These are phyloP conservation scores for Champsocephalus gunnari DNA, from an alignment of 2,797 vertebrate species.

Conservation along the genomic window DNA sequence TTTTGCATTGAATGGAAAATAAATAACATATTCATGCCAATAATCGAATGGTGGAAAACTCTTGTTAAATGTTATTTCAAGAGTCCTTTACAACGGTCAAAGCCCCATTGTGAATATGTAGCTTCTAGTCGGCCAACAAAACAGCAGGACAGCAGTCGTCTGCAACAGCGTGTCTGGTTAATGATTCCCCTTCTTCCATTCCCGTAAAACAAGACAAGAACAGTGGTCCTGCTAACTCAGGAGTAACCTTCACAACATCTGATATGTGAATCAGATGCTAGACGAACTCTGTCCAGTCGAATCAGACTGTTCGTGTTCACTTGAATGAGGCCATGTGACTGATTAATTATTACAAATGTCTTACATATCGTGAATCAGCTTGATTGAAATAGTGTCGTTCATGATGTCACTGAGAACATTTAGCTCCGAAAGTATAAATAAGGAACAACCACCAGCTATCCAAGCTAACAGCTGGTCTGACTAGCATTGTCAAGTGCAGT, in stretches of 20 bases:
- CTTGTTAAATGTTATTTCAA: slow-evolving; percentile 2
- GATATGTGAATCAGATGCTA: no score
- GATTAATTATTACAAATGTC: no score
- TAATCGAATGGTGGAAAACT: slow-evolving; percentile 1
- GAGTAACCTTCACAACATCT: slow-evolving; percentile 19
- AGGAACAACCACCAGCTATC: no score
- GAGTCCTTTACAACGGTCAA: slow-evolving; percentile 21
- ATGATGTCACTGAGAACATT: no score
- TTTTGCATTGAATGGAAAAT: not conserved
- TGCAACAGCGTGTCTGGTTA: slow-evolving; percentile 37
- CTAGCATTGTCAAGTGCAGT: no score
- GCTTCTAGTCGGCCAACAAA: slow-evolving; percentile 27
- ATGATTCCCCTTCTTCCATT: slow-evolving; percentile 49
- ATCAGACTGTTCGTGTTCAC: no score
- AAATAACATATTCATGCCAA: not conserved
- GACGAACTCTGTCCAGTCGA: no score
- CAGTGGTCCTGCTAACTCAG: not conserved
- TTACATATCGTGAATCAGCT: no score
- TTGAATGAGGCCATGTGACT: no score
- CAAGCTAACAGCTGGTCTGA: no score
- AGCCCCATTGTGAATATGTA: not conserved
- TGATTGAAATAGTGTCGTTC: no score
- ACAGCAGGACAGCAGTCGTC: slow-evolving; percentile 21
- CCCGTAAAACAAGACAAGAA: slow-evolving; percentile 33
- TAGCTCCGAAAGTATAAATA: no score